Conservation (phyloP, 2,888 invertebrate species). For the Cactoblastis cactorum region DNA sequence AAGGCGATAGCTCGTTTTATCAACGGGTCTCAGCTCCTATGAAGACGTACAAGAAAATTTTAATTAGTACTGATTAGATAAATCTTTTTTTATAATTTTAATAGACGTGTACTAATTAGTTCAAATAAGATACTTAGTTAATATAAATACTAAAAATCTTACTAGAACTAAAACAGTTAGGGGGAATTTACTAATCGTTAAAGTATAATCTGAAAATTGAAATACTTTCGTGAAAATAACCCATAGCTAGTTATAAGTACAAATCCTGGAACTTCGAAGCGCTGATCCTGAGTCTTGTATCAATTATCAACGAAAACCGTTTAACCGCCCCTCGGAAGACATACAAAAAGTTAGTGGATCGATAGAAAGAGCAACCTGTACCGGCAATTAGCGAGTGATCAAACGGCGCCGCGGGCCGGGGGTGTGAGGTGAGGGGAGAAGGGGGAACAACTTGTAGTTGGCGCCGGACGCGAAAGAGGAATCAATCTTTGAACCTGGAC, state of each 20-base stretch:
- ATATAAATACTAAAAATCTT: no score
- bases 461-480: slow-evolving; percentile 56
- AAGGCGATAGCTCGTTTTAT: neutral
- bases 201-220: no score
- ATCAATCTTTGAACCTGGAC: slow-evolving; percentile 67
- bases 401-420: slow-evolving; percentile 34
- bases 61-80: neutral
- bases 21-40: neutral
- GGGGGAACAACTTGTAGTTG: slow-evolving; percentile 43
- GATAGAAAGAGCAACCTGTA: slow-evolving; percentile 63
- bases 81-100: neutral
- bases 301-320: slow-evolving; percentile 59
- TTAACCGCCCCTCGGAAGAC: slow-evolving; percentile 59
- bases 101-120: slow-evolving; percentile 8
- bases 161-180: no score
- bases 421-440: slow-evolving; percentile 20
- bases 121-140: no score
- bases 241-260: no score
- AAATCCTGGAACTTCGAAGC: slow-evolving; percentile 21
- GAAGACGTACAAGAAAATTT: neutral
- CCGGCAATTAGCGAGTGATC: slow-evolving; percentile 71
- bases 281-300: slow-evolving; percentile 31
- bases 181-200: no score
- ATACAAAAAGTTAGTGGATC: slow-evolving; percentile 61
- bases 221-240: no score